Evolutionary conservation across 2,797 vertebrate genomes (phyloP), one percentile per base, ranked within the genome.

Genomic region (Micropoecilia bifurca): DNA sequence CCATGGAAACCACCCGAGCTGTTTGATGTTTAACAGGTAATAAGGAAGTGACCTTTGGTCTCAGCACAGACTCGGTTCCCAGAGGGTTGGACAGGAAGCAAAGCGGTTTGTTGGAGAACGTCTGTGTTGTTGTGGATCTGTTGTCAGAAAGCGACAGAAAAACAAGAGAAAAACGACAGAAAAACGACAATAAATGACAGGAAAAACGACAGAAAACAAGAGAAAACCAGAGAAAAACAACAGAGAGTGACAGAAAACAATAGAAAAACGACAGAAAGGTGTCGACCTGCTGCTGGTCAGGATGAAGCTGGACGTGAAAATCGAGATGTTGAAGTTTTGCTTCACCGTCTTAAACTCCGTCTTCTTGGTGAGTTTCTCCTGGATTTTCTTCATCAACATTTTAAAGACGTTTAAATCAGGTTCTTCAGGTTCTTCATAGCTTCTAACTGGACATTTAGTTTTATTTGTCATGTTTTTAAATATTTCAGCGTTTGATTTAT

Each of bases 21-120:
- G 91, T 85, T 91, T 92, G 93, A 92, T 76, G 91, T 88, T 90
- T 78, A 53, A 77, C 43, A 77, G 30, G 73, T 81, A 82, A 94
- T 85, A 39, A 94, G 94, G 93, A 95, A 94, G 89, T 94, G 91
- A 74, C 91, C 93, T 93, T 83, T 92, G 93, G 53, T 28, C 76
- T 41, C 46, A 74, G 46, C 28, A 47, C 4, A 61, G 57, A 28
- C 43, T 36, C 4, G 9, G 36, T 8, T 73, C 53, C 47, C 39
- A 28, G 41, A 45, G 50, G 53, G 6, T 28, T 41, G 14, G 43
- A 43, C 6, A 16, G 68, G n/a, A 30, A 3, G 59, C 25, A 13
- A 59, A 12, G 43, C 30, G 3, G n/a, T 59, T 50, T 22, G 48
- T 30, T 14, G 55, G 13, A 71, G 28, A 69, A 41, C 20, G 20